Base-by-base conservation (phyloP, 1,140 invertebrate genomes). In the Artemia franciscana region DNA sequence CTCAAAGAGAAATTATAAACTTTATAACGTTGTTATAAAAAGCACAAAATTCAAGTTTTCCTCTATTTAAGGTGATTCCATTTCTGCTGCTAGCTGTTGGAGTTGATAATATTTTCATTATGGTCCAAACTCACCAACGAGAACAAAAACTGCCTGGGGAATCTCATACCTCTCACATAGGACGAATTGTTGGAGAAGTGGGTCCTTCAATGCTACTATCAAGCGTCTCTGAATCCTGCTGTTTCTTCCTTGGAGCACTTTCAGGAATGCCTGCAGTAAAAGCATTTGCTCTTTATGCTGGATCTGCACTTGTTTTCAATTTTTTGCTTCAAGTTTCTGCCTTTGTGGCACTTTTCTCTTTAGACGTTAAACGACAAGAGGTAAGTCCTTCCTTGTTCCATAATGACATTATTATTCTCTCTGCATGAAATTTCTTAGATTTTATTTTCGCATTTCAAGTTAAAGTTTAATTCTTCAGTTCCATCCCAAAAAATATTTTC, bases 71-170 rank as follows among this genome's bases (percentile, higher is more conserved):
- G 39, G 39, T 98, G 2, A 92, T 97, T 65, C 95, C 94, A 0
- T 98, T 99, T 77, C 76, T 99, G 56, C 93, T 98, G 2, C 75
- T 98, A 59, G 94, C 95, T 5, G 91, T 98, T n/a, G 95, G 95
- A 4, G 94, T 98, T 0, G 95, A 98, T 73, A 98, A 98, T 72
- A 97, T 98, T 68, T 98, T 98, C 73, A 96, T 99, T 67, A 76
- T 98, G 26, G 93, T 98, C 5, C 83, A 85, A 63, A 68, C 68
- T 1, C 68, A 68, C 30, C 69, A 73, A 62, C 63, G 72, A 7
- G 67, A 69, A 60, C 61, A 64, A 2, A 60, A 60, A 12, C 39
- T 27, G 18, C 78, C 81, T 0, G 79, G 82, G 63, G 91, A 95
- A 76, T 83, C 80, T 4, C 74, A 85, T 58, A 79, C 84, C 5